A percentile compares a stretch with the other conserved stretches of the same genome.
phyloP scores from a whole-genome alignment of 2,113 vertebrate species.

The Hydropotes inermis region DNA sequence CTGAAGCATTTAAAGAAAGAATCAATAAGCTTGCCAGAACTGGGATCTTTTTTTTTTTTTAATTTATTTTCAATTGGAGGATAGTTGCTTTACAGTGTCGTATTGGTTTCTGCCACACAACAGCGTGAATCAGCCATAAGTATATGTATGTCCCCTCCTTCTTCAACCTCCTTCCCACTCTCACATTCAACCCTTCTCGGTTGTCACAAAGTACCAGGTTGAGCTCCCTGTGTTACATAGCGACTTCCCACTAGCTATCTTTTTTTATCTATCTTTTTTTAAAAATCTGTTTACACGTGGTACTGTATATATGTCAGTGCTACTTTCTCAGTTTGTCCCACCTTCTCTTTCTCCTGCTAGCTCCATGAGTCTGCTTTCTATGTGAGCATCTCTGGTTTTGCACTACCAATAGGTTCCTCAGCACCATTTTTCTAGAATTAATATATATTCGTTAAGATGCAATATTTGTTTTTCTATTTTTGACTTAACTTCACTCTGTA shows the following conservation, averaged over 20 bases:
- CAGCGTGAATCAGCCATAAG: not conserved
- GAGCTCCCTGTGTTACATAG: not conserved
- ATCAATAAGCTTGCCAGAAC: accelerated
- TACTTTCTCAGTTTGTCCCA: not conserved
- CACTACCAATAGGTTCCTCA: not conserved
- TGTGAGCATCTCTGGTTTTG: not conserved
- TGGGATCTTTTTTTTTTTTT: not conserved
- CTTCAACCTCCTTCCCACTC: not conserved
- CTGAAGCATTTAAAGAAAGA: not conserved
- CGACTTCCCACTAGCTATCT: not conserved
- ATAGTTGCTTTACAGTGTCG: not conserved
- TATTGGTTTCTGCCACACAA: accelerated
- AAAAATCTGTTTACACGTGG: accelerated
- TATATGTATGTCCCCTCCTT: not conserved
- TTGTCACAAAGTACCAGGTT: not conserved
- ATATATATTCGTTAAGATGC: not conserved
- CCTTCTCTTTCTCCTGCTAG: not conserved
- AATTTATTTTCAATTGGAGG: not conserved
- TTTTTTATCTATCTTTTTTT: no score
- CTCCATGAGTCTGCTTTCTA: not conserved
- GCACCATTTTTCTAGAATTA: not conserved
- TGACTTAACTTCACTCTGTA: not conserved
- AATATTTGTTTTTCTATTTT: not conserved
- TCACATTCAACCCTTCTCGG: not conserved
- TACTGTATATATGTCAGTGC: not conserved